Percentiles rank a stretch among this genome's conserved stretches.
These are phyloP conservation scores for Acronicta aceris DNA, from an alignment of 2,888 invertebrate genomes.

Conservation along the genomic window DNA sequence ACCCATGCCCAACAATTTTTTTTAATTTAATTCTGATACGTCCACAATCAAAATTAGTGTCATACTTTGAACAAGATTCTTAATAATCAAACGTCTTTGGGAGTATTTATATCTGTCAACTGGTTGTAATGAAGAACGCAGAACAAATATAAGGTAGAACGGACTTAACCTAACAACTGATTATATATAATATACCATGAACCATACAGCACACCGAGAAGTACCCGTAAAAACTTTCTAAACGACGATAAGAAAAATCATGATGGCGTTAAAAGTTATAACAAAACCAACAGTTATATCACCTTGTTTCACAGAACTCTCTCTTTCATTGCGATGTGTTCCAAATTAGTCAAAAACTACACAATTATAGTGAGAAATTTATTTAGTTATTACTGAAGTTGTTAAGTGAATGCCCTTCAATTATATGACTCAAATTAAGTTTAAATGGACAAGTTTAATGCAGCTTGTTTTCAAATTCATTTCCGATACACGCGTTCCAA, in stretches of 20 bases:
- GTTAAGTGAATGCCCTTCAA: constrained; percentile 10
- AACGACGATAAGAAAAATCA: constrained; percentile 26
- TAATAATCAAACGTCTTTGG: too few relatives aligned
- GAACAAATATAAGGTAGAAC: too few relatives aligned
- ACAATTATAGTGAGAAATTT: constrained; percentile 38
- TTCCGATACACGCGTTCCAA: neutral
- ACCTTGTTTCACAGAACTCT: constrained; percentile 39
- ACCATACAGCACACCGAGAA: constrained; percentile 30
- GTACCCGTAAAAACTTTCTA: constrained; percentile 50
- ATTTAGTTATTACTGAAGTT: constrained; percentile 21
- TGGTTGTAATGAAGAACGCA: too few relatives aligned
- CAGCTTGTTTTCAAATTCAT: neutral
- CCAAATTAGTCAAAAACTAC: constrained; percentile 33
- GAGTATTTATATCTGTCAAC: too few relatives aligned
- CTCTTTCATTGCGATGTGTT: constrained; percentile 29
- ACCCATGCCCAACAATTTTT: too few relatives aligned
- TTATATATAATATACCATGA: neutral
- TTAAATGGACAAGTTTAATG: constrained; percentile 11
- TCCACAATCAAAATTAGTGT: too few relatives aligned
- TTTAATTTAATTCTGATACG: too few relatives aligned
- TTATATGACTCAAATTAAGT: constrained; percentile 19
- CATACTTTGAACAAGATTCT: too few relatives aligned
- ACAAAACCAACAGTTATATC: constrained; percentile 31
- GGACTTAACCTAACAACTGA: too few relatives aligned
- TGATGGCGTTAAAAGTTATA: constrained; percentile 18